Percentiles rank a stretch among this genome's conserved stretches.
phyloP scores from a whole-genome alignment of 2,888 invertebrate species.

The Apotomis capreana region DNA sequence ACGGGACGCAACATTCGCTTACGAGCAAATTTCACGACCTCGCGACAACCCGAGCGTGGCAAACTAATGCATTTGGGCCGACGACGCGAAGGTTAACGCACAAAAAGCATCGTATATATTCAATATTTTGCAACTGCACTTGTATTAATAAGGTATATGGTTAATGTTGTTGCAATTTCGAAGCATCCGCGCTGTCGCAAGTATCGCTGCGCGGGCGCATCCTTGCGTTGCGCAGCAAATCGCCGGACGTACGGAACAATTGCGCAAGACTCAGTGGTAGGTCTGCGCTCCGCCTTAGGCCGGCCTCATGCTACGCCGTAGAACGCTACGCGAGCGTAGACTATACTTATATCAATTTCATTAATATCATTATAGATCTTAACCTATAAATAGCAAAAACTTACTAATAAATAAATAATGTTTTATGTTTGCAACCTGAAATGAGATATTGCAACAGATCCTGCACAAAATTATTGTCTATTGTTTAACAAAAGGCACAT shows the following conservation, averaged over 20 bases:
- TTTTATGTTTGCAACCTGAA: too few relatives aligned
- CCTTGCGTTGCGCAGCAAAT: conserved; percentile 79
- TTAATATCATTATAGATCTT: conserved; percentile 4
- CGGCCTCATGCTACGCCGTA: conserved; percentile 55
- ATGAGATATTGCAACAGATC: too few relatives aligned
- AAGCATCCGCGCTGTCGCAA: conserved; percentile 81
- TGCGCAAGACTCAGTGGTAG: conserved; percentile 60
- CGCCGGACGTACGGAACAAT: conserved; percentile 78
- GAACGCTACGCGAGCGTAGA: conserved; percentile 43
- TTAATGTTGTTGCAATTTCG: conserved; percentile 71
- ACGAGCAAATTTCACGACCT: conserved; percentile 68
- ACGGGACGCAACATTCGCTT: conserved; percentile 32
- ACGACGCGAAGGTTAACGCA: conserved; percentile 75
- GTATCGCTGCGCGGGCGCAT: conserved; percentile 67
- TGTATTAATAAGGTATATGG: conserved; percentile 77
- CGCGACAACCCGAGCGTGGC: conserved; percentile 75
- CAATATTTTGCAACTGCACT: conserved; percentile 78
- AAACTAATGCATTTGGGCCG: conserved; percentile 78
- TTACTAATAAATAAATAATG: too few relatives aligned
- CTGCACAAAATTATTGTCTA: too few relatives aligned
- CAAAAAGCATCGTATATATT: conserved; percentile 72
- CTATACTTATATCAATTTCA: conserved; percentile 7
- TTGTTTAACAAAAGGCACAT: too few relatives aligned
- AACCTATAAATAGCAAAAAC: not conserved
- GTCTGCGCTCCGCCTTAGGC: conserved; percentile 54